These are phyloP conservation scores for Hypomecis atomaria DNA, from an alignment of 2,888 invertebrate species.

Conservation along the genomic window DNA sequence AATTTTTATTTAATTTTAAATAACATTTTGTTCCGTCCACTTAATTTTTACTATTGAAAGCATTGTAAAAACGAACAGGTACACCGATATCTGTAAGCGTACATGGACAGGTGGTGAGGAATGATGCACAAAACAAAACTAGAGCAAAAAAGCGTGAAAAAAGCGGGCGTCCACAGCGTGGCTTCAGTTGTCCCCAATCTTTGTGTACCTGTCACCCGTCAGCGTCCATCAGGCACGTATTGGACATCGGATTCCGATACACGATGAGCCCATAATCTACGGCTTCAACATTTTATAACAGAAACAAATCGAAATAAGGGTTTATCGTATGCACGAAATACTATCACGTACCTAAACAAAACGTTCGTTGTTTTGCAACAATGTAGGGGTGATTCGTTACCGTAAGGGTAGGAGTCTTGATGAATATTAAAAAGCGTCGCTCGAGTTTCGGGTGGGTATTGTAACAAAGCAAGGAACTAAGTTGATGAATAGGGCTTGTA, in stretches of 20 bases:
- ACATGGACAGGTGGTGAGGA: background rate
- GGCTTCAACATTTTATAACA: constrained; percentile 26
- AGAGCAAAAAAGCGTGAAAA: background rate
- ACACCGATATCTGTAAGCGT: background rate
- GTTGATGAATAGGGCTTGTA: constrained; percentile 57
- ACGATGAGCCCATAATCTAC: constrained; percentile 40
- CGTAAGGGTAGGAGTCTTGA: constrained; percentile 38
- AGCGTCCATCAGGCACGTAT: constrained; percentile 22
- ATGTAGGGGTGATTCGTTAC: constrained; percentile 38
- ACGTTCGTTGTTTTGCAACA: constrained; percentile 22
- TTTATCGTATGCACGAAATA: background rate
- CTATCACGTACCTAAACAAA: constrained; percentile 14
- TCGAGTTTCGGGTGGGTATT: constrained; percentile 50
- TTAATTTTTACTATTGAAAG: too few relatives aligned
- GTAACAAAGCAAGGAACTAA: constrained; percentile 54
- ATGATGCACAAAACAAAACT: constrained; percentile 3
- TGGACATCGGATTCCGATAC: constrained; percentile 35
- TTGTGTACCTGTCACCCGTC: constrained; percentile 39
- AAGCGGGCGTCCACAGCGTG: constrained; percentile 28
- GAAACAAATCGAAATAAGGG: constrained; percentile 5
- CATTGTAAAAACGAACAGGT: background rate
- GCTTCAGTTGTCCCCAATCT: constrained; percentile 37
- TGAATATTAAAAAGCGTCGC: constrained; percentile 57
- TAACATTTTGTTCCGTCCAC: too few relatives aligned
- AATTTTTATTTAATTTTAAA: too few relatives aligned